These are phyloP conservation scores for Phylloscopus trochilus DNA, from an alignment of 2,113 vertebrate species.

Conservation along the genomic window DNA sequence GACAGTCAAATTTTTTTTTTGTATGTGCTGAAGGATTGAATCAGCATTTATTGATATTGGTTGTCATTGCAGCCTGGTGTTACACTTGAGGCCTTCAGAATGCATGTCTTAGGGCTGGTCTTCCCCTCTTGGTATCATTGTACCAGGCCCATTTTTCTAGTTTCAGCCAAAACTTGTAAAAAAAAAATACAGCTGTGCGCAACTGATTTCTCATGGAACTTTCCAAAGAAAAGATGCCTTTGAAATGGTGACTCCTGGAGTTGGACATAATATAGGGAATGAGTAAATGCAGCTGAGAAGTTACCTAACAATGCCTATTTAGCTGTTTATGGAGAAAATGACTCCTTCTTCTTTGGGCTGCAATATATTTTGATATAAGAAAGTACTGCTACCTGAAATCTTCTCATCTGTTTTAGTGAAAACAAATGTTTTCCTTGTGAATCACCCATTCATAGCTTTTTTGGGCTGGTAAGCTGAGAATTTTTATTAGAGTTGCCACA, in stretches of 20 bases:
- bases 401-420: neutral
- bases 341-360: neutral
- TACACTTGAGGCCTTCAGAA: neutral
- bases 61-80: neutral
- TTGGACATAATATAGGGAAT: neutral
- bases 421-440: neutral
- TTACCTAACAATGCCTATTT: neutral
- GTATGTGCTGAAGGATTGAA: neutral
- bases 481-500: neutral
- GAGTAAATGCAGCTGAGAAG: neutral
- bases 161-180: neutral
- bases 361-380: neutral
- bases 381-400: neutral
- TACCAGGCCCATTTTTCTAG: neutral
- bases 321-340: neutral
- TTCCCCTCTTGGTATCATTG: neutral
- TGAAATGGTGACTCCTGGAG: neutral
- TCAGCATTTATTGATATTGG: neutral
- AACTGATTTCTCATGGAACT: neutral
- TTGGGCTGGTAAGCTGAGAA: neutral
- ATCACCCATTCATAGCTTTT: neutral
- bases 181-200: neutral
- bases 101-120: neutral
- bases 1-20: neutral
- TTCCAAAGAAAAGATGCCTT: neutral